Evolutionary conservation across 2,888 invertebrate species (phyloP).

Genomic region (Dasysyrphus albostriatus): DNA sequence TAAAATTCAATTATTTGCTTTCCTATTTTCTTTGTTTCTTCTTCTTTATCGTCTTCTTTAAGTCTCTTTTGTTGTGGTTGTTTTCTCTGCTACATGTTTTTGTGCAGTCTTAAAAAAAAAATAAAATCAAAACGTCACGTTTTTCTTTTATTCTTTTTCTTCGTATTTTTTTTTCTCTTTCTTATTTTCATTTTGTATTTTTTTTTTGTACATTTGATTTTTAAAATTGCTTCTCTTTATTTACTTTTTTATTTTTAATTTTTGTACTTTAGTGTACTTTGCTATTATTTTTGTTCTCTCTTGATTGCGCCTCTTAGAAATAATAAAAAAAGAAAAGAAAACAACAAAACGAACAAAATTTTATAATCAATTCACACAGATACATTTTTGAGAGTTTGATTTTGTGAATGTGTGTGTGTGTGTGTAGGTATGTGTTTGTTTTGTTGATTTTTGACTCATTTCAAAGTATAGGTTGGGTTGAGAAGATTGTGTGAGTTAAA

Average conservation of each 20-base stretch:
- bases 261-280: constrained; percentile 32
- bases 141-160: constrained; percentile 40
- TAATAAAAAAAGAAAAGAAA: constrained; percentile 32
- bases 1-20: constrained; percentile 84
- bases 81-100: constrained; percentile 81
- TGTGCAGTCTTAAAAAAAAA: constrained; percentile 43
- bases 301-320: constrained; percentile 46
- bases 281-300: constrained; percentile 55
- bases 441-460: constrained; percentile 23
- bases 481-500: constrained; percentile 22
- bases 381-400: constrained; percentile 19
- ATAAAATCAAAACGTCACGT: constrained; percentile 52
- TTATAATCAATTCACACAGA: constrained; percentile 45
- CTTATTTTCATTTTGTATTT: background rate
- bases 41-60: constrained; percentile 29
- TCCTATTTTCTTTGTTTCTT: constrained; percentile 69
- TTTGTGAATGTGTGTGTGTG: background rate
- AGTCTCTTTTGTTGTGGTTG: constrained; percentile 4
- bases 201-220: constrained; percentile 21
- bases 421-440: constrained; percentile 19
- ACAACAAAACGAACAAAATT: no score
- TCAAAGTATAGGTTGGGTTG: background rate
- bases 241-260: constrained; percentile 37
- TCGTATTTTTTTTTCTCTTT: constrained; percentile 1
- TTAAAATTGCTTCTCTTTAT: constrained; percentile 68